Base-by-base conservation (phyloP, 2,888 invertebrate genomes). In the Clunio marinus region DNA sequence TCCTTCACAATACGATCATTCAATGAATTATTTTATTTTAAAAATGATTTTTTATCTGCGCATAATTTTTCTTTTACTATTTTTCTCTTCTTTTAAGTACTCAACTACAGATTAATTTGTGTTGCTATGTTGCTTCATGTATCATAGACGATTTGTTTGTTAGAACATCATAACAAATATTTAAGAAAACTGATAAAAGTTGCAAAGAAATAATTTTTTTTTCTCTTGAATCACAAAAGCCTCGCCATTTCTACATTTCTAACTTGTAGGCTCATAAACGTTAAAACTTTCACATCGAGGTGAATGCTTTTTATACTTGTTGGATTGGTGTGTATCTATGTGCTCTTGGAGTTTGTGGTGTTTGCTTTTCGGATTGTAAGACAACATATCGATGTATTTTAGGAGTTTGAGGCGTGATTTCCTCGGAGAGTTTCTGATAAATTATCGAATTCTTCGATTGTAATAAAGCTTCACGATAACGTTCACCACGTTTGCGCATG, bases 391-490 rank as follows among this genome's bases (percentile, higher is more conserved):
- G 84, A 78, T 82, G 86, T 70, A 86, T 80, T 76, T 85, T 88
- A 60, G 89, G 88, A 73, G 87, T 85, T 74, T 84, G 80, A 2
- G 86, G 85, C 59, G 86, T 86, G 20, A 89, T 83, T 72, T 91
- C 90, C 76, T 90, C 90, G 10, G 89, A 88, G 68, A 91, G 80
- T 72, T 88, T 89, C 74, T 88, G 88, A 78, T 90, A 91, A 20
- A 91, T 88, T 70, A 89, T 82, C 32, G 78, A 77, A 70, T 80
- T 79, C 72, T 78, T 79, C 2, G 77, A 75, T 68, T 78, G 78
- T 70, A 79, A 69, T 37, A 79, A 71, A 8, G 79, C 79, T 76
- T 78, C 78, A 67, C 77, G 77, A 70, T 78, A 79, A 71, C 84
- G 80, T 72, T 80, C 79, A 32, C 79, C 79, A 57, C 79, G 80